Conservation (phyloP, 2,113 vertebrate species). For the Felis catus region DNA sequence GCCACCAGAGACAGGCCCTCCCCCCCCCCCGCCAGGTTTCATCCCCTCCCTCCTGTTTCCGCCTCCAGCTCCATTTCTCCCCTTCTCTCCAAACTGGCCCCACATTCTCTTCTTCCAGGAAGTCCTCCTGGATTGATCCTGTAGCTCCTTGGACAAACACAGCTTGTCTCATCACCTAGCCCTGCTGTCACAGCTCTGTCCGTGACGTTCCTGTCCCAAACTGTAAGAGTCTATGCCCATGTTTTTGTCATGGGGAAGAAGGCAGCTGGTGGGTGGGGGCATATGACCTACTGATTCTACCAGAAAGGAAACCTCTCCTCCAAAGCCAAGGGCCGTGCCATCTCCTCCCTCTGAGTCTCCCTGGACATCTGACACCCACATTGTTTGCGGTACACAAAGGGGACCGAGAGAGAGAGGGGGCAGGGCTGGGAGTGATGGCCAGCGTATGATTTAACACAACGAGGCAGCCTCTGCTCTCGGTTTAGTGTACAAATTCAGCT, state of each 20-base stretch:
- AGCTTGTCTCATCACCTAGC: background rate
- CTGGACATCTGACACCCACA: background rate
- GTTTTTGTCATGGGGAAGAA: background rate
- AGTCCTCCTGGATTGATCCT: background rate
- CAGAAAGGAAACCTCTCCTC: background rate
- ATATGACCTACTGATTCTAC: background rate
- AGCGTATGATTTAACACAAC: background rate
- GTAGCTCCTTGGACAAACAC: background rate
- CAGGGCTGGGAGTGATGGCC: background rate
- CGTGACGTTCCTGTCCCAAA: background rate
- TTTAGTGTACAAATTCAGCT: background rate
- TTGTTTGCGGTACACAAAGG: background rate
- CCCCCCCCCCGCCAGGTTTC: background rate
- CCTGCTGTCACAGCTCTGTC: background rate
- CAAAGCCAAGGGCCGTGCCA: background rate
- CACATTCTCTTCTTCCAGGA: background rate
- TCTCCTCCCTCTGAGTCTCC: background rate
- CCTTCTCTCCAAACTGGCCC: background rate
- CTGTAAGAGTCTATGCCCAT: background rate
- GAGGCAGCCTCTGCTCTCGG: background rate
- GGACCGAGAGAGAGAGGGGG: background rate
- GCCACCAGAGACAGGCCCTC: background rate
- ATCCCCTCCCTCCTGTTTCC: background rate
- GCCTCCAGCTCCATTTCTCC: background rate
- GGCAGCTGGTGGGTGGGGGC: no score